These are phyloP conservation scores for Apodemia zela DNA, from an alignment of 2,888 invertebrate species.

Conservation along the genomic window DNA sequence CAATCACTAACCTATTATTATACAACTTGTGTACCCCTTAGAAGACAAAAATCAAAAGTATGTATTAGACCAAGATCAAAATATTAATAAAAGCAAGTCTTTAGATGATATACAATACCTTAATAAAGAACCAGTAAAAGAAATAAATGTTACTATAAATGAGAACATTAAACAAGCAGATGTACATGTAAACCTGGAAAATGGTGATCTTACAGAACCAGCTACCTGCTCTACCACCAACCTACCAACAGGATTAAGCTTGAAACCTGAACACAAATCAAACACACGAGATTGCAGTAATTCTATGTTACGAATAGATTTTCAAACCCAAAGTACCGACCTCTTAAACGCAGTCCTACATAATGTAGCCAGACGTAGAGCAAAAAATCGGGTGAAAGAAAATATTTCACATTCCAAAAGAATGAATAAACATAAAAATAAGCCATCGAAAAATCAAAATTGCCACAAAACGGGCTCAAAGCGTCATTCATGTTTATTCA, in stretches of 20 bases:
- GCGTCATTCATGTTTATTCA: conserved; percentile 37
- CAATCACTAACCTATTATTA: too few relatives aligned
- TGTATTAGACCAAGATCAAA: not conserved
- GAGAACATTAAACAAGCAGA: not conserved
- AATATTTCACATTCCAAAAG: not conserved
- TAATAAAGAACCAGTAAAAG: not conserved
- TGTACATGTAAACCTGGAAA: not conserved
- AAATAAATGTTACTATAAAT: not conserved
- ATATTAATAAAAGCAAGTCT: not conserved
- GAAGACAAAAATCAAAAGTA: not conserved
- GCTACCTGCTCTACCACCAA: too few relatives aligned
- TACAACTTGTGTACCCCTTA: too few relatives aligned
- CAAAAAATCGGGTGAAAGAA: not conserved
- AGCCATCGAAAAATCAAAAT: not conserved
- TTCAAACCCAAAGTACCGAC: not conserved
- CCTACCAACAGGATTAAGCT: not conserved
- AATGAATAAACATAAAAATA: not conserved
- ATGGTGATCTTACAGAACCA: not conserved
- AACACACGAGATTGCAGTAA: not conserved
- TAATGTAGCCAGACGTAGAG: not conserved
- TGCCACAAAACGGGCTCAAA: conserved; percentile 37
- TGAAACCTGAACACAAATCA: not conserved
- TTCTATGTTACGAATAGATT: not conserved
- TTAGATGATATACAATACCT: too few relatives aligned
- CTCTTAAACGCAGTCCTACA: not conserved